phyloP scores from a whole-genome alignment of 1,140 invertebrate species.

The Delia radicum region DNA sequence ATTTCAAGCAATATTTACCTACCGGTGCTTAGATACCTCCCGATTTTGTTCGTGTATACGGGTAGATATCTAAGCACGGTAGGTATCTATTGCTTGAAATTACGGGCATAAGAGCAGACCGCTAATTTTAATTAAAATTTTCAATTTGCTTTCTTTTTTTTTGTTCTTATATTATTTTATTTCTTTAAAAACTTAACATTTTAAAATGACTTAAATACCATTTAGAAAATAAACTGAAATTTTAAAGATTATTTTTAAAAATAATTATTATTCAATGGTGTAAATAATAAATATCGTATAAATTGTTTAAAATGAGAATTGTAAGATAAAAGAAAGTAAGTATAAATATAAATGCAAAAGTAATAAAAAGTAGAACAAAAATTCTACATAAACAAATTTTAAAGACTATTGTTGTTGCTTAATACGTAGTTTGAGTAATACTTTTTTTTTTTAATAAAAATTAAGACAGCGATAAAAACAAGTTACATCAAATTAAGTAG shows the following conservation, averaged over 20 bases:
- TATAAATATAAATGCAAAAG: neutral
- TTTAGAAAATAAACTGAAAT: neutral
- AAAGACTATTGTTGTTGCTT: neutral
- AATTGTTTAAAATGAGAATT: neutral
- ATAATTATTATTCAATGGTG: neutral
- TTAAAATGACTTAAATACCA: conserved; percentile 20
- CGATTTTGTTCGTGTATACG: too few species aligned
- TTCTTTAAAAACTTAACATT: conserved; percentile 20
- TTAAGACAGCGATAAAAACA: too few species aligned
- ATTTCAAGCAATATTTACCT: too few species aligned
- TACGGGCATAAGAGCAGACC: too few species aligned
- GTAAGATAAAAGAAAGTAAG: neutral
- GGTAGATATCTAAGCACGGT: too few species aligned
- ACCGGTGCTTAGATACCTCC: too few species aligned
- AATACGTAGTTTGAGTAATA: neutral
- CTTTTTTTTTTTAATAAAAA: neutral
- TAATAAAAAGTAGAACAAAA: neutral
- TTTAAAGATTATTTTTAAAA: neutral
- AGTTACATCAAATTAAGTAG: too few species aligned
- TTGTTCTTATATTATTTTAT: conserved; percentile 3
- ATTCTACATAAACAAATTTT: neutral
- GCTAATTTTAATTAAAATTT: too few species aligned
- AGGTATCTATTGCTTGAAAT: too few species aligned
- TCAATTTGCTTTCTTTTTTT: too few species aligned
- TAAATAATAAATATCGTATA: neutral